A percentile compares a stretch with the other conserved stretches of the same genome.
phyloP scores from a whole-genome alignment of 2,888 invertebrate species.

The Myopa tessellatipennis region DNA sequence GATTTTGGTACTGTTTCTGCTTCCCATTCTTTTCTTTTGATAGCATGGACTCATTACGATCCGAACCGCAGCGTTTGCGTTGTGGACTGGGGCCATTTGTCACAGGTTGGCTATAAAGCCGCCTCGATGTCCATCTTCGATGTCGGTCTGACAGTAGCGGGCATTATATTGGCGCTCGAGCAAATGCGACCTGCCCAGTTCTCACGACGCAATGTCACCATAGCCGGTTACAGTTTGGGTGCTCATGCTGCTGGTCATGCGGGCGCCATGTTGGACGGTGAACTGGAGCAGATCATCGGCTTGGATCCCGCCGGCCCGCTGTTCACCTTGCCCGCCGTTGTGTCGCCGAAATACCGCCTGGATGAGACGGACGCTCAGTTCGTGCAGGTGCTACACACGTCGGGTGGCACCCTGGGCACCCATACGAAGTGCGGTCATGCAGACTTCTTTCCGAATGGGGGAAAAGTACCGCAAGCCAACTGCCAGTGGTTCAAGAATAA shows the following conservation, averaged over 20 bases:
- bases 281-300: slow-evolving; percentile 66
- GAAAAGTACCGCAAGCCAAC: slow-evolving; percentile 62
- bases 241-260: slow-evolving; percentile 67
- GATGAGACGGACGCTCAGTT: slow-evolving; percentile 63
- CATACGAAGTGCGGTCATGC: slow-evolving; percentile 64
- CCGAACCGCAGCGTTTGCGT: slow-evolving; percentile 62
- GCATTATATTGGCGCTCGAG: slow-evolving; percentile 62
- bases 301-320: slow-evolving; percentile 67
- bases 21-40: neutral
- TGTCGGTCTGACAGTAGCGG: slow-evolving; percentile 65
- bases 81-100: slow-evolving; percentile 65
- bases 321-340: slow-evolving; percentile 63
- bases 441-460: slow-evolving; percentile 67
- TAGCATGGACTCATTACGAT: slow-evolving; percentile 63
- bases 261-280: slow-evolving; percentile 59
- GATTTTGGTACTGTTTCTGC: neutral
- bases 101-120: slow-evolving; percentile 61
- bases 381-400: slow-evolving; percentile 66
- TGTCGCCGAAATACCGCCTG: slow-evolving; percentile 59
- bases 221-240: slow-evolving; percentile 66
- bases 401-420: slow-evolving; percentile 63
- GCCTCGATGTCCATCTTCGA: slow-evolving; percentile 66
- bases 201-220: slow-evolving; percentile 59
- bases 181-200: slow-evolving; percentile 55
- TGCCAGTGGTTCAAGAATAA: slow-evolving; percentile 57